Base-by-base conservation (phyloP, 1,140 invertebrate species). In the Pseudomyrmex cubaensis region DNA sequence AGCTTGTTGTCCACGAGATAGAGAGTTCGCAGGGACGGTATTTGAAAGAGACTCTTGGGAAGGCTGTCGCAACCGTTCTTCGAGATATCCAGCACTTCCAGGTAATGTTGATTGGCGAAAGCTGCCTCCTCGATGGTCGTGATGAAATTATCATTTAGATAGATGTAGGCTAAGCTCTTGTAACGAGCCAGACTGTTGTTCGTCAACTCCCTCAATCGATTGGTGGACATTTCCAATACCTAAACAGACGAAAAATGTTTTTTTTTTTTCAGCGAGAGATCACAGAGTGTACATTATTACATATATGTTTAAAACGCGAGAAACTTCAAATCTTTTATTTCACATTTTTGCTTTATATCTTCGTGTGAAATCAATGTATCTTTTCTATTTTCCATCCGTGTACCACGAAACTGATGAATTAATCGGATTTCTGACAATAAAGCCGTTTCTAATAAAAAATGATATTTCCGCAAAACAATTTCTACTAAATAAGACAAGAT, bases 61-160 rank as follows among this genome's bases (percentile, higher is more conserved):
- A 94, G 73, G 7, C 72, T 56, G n/a, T 77, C 61, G 12, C 91
- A 74, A 0, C 88, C 91, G 76, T 93, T 94, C 15, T 76, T 86
- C 5, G 90, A 83, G 0, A 94, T 52, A 12, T 93, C 92, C 7
- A 94, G 61, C 2, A 92, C 92, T 63, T 94, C 89, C 5, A 95
- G 72, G 10, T 93, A 91, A 0, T 77, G 86, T 0, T 94, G 88
- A 0, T 86, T 82, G 0, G 66, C 66, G 61, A 95, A 94, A 0
- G 93, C 90, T 0, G 52, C 92, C 2, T 92, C 90, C 9, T 93
- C 91, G 3, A 95, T 92, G 2, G 44, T 56, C 5, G 69, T 83
- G 0, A 95, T 92, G 20, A 94, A 92, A 74, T 95, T 95, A 74
- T 95, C 94, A 9, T 69, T 44, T 2, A 95, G 82, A 57, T 95